Percentiles rank a stretch among this genome's conserved stretches.
These are phyloP conservation scores for Podargus strigoides DNA, from an alignment of 2,797 vertebrate species.

Conservation along the genomic window DNA sequence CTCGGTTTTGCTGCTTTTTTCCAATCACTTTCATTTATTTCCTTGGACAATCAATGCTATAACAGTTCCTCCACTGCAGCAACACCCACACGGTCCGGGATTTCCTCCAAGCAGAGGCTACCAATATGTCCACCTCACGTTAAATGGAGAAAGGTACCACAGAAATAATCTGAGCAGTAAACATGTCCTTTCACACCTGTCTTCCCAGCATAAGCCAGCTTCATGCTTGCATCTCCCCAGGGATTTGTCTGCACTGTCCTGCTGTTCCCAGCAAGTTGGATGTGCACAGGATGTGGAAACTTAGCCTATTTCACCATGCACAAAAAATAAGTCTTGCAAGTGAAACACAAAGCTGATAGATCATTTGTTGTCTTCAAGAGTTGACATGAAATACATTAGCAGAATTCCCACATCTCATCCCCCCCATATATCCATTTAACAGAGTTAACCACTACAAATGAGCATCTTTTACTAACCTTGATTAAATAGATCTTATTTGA, in stretches of 20 bases:
- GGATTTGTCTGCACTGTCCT: background rate
- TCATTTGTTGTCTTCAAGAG: background rate
- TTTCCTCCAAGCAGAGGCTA: background rate
- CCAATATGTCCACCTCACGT: rapidly evolving
- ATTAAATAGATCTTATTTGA: background rate
- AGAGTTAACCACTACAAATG: background rate
- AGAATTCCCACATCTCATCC: background rate
- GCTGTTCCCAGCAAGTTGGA: background rate
- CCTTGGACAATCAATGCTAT: rapidly evolving
- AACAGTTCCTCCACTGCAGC: background rate
- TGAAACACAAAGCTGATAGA: background rate
- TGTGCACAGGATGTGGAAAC: background rate
- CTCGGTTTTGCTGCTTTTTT: background rate
- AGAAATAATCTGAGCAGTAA: background rate
- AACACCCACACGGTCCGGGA: background rate
- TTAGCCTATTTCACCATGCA: background rate
- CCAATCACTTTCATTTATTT: background rate
- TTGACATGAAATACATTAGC: background rate
- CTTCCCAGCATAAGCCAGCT: background rate
- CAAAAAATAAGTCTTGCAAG: background rate
- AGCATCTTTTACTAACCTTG: background rate
- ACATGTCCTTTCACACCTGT: background rate
- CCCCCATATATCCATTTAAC: background rate
- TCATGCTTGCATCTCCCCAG: background rate
- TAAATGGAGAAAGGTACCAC: rapidly evolving